Conservation (phyloP, 2,888 invertebrate species). For the Drosophila basisetae region DNA sequence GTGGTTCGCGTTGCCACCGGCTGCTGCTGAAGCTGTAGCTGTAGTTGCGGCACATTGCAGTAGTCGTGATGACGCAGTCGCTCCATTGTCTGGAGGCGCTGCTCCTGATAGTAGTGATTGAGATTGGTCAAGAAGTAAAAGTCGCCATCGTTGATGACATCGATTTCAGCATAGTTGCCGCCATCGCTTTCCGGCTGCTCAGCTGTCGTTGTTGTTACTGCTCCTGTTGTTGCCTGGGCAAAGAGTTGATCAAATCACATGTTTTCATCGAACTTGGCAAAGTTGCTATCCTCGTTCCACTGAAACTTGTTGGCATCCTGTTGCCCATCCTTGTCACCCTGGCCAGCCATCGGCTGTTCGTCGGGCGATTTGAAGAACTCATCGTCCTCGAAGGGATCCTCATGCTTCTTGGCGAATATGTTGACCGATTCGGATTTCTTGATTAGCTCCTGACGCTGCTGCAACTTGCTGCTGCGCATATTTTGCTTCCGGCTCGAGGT, state of each 20-base stretch:
- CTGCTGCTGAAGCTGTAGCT: background rate
- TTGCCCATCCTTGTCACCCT: slow-evolving; percentile 21
- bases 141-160: slow-evolving; percentile 77
- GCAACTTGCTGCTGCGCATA: slow-evolving; percentile 83
- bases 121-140: slow-evolving; percentile 80
- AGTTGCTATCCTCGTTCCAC: slow-evolving; percentile 84
- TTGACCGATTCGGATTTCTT: slow-evolving; percentile 96
- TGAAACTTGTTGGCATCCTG: slow-evolving; percentile 72
- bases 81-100: slow-evolving; percentile 50
- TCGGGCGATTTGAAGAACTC: slow-evolving; percentile 90
- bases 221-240: slow-evolving; percentile 64
- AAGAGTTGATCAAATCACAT: slow-evolving; percentile 85
- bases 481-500: slow-evolving; percentile 77
- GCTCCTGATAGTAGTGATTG: slow-evolving; percentile 80
- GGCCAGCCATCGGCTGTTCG: slow-evolving; percentile 42
- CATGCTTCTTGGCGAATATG: slow-evolving; percentile 93
- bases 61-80: slow-evolving; percentile 52
- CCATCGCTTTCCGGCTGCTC: slow-evolving; percentile 42
- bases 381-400: slow-evolving; percentile 96
- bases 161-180: slow-evolving; percentile 79
- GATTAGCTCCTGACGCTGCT: slow-evolving; percentile 88
- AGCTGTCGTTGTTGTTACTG: slow-evolving; percentile 19
- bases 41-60: slow-evolving; percentile 54
- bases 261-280: slow-evolving; percentile 86
- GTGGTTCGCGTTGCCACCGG: slow-evolving; percentile 44